Percentiles rank a stretch among this genome's conserved stretches.
Conservation (phyloP, 2,113 vertebrate species). For the Taxidea taxus region DNA sequence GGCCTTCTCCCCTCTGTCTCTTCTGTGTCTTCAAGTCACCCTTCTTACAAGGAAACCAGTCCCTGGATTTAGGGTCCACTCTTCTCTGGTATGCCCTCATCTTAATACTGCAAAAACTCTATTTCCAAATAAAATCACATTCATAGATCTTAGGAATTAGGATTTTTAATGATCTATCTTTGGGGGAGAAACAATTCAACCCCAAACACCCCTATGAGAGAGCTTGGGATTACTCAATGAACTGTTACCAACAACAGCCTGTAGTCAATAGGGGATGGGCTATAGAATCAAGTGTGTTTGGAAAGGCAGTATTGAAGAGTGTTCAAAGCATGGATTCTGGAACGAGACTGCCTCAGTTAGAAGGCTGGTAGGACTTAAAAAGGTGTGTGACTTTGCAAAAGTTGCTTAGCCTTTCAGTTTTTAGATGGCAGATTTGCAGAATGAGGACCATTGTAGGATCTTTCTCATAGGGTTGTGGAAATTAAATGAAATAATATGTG, state of each 20-base stretch:
- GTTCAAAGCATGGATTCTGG: neutral
- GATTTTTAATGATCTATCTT: neutral
- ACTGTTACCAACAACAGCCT: neutral
- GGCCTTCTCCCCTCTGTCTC: neutral
- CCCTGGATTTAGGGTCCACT: neutral
- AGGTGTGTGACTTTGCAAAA: neutral
- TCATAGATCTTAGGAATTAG: neutral
- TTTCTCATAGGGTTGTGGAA: accelerated
- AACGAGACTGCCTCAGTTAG: neutral
- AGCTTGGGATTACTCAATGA: neutral
- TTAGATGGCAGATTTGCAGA: neutral
- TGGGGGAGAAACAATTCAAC: neutral
- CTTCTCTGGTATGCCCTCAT: neutral
- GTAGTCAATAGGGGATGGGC: neutral
- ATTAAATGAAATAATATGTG: neutral
- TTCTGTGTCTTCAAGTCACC: neutral
- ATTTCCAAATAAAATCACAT: neutral
- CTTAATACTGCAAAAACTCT: neutral
- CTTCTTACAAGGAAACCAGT: neutral
- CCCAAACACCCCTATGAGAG: neutral
- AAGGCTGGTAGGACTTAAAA: neutral
- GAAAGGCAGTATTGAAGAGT: neutral
- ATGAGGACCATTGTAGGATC: neutral
- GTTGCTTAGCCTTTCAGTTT: neutral
- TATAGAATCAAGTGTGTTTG: neutral